A percentile compares a stretch with the other conserved stretches of the same genome.
Conservation (phyloP, 1,140 invertebrate genomes). For the Drosophila simulans region DNA sequence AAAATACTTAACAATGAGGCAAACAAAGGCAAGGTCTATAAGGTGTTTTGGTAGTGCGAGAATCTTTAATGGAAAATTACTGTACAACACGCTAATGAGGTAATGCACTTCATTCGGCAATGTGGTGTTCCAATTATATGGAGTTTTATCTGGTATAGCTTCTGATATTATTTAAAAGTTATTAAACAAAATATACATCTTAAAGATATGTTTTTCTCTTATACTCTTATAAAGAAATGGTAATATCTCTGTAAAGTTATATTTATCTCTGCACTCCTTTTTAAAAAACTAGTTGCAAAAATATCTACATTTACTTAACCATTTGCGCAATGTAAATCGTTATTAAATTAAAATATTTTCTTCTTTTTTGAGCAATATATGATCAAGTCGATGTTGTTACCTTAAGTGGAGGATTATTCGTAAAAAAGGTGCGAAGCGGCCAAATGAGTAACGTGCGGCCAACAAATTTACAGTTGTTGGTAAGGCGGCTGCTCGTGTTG, state of each 20-base stretch:
- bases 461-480: slow-evolving; percentile 75
- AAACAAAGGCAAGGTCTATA: slow-evolving; percentile 35
- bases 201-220: too few relatives aligned
- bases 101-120: neutral
- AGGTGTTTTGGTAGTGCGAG: slow-evolving; percentile 13
- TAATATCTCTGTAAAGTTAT: neutral
- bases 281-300: neutral
- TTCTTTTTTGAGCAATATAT: slow-evolving; percentile 25
- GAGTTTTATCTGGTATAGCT: too few relatives aligned
- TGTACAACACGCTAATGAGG: neutral
- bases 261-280: neutral
- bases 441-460: slow-evolving; percentile 76
- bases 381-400: slow-evolving; percentile 53
- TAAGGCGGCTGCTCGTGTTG: slow-evolving; percentile 30
- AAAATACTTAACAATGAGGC: slow-evolving; percentile 18
- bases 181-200: too few relatives aligned
- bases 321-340: neutral
- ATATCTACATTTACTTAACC: neutral
- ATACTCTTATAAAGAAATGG: too few relatives aligned
- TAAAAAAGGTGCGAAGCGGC: slow-evolving; percentile 72
- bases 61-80: slow-evolving; percentile 11
- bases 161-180: too few relatives aligned
- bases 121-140: neutral
- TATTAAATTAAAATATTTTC: slow-evolving; percentile 41
- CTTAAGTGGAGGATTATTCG: slow-evolving; percentile 50